Evolutionary conservation across 2,113 vertebrate genomes (phyloP).

Genomic region (Pimephales promelas): DNA sequence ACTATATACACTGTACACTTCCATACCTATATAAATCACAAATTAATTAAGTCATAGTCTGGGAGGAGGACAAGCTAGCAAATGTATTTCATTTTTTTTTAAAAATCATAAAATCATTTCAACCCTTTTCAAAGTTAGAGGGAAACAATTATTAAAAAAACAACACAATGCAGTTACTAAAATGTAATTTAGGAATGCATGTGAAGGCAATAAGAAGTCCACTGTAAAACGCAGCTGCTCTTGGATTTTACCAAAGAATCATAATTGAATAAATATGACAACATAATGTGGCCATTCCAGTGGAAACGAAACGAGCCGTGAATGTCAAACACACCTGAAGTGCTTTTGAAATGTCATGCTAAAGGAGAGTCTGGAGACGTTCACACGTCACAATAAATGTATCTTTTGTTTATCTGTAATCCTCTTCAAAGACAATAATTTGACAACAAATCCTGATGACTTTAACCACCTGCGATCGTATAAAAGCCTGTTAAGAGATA

Average conservation of each 20-base stretch:
- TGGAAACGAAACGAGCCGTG: not conserved
- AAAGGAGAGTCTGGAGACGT: not conserved
- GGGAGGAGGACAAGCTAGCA: not conserved
- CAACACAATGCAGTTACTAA: no score
- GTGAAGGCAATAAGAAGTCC: not conserved
- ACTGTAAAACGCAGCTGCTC: not conserved
- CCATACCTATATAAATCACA: not conserved
- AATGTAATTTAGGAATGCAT: not conserved
- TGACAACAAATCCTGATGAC: not conserved
- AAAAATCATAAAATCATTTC: no score
- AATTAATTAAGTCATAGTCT: not conserved
- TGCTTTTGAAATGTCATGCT: not conserved
- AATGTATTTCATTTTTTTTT: no score
- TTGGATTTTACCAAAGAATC: not conserved
- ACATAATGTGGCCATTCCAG: not conserved
- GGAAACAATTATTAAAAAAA: not conserved
- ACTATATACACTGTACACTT: not conserved
- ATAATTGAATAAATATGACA: not conserved
- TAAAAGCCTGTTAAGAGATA: slow-evolving; percentile 36
- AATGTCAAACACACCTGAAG: not conserved
- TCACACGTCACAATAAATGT: not conserved
- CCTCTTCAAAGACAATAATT: slow-evolving; percentile 3
- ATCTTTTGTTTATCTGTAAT: slow-evolving; percentile 26
- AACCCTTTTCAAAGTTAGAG: not conserved
- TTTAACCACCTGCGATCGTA: not conserved